Evolutionary conservation across 2,888 invertebrate genomes (phyloP), one percentile per base, ranked within the genome.

Genomic region (Stenurella melanura): DNA sequence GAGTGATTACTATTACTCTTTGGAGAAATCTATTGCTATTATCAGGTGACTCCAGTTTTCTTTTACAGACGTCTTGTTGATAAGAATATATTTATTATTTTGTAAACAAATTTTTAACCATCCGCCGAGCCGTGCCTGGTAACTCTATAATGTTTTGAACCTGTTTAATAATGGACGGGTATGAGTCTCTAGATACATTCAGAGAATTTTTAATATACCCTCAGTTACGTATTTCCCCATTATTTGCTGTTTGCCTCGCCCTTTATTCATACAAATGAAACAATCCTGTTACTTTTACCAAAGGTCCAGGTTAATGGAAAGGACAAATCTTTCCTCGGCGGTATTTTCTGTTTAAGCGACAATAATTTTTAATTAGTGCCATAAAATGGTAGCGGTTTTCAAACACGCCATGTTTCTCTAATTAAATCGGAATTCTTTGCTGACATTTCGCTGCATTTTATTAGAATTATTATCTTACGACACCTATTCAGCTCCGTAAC

Each of bases 291-390:
- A 26, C 60, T 15, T 63, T n/a, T 50, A 50, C 17, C 30, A 17
- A 34, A 17, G 34, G 34, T 34, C 9, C 30, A 30, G 61, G 61
- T 63, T 63, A 63, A 63, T 34, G 34, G 30, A 63, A 17, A 9
- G 17, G 18, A 18, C 17, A 34, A 34, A 34, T 34, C 61, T 34
- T 63, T 34, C 34, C 50, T 4, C 50, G n/a, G 7, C n/a, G 50
- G 50, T 50, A 50, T 50, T 50, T 50, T 50, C 50, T n/a, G 17
- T 63, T 30, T 63, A 30, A 63, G 61, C 30, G 61, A 63, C 61
- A 63, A 63, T 63, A 30, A 63, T 30, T 63, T 63, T 63, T 63
- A 63, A 63, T 63, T 63, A 63, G 30, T 34, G 61, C 61, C 50
- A 50, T 50, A 50, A 50, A 50, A 50, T 50, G 50, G 50, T 17